A percentile compares a stretch with the other conserved stretches of the same genome.
These are phyloP conservation scores for Euura lappo DNA, from an alignment of 1,140 invertebrate species.

Conservation along the genomic window DNA sequence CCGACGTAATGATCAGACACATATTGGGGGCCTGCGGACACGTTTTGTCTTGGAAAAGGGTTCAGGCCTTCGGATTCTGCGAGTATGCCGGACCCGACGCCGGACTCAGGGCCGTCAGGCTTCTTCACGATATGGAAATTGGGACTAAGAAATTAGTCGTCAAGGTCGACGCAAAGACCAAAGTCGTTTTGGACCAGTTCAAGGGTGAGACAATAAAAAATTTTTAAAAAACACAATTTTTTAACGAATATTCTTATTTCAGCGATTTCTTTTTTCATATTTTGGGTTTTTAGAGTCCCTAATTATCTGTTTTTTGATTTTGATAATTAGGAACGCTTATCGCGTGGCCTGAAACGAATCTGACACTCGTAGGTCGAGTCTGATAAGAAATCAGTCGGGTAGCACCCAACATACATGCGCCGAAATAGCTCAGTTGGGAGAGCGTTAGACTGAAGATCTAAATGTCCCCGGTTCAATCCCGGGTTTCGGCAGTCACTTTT, in stretches of 20 bases:
- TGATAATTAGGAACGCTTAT: too few species aligned
- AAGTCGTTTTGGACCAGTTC: conserved; percentile 91
- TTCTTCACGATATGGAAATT: conserved; percentile 93
- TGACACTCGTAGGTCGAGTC: too few species aligned
- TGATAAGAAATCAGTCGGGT: too few species aligned
- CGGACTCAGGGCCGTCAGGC: conserved; percentile 89
- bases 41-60: conserved; percentile 96
- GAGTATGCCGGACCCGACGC: conserved; percentile 95
- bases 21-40: conserved; percentile 91
- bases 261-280: too few species aligned
- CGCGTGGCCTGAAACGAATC: too few species aligned
- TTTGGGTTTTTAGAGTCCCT: too few species aligned
- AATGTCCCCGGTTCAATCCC: conserved; percentile 19
- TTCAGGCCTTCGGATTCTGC: conserved; percentile 98
- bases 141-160: conserved; percentile 94
- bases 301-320: too few species aligned
- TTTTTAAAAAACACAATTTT: background rate
- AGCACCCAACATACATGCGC: background rate
- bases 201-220: conserved; percentile 75
- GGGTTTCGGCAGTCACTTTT: background rate
- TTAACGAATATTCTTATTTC: too few species aligned
- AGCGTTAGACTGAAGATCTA: conserved; percentile 21
- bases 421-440: conserved; percentile 10
- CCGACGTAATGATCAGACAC: conserved; percentile 93
- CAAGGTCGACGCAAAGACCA: conserved; percentile 98